Evolutionary conservation across 2,888 invertebrate genomes (phyloP), one percentile per base, ranked within the genome.

Genomic region (Idaea biselata): DNA sequence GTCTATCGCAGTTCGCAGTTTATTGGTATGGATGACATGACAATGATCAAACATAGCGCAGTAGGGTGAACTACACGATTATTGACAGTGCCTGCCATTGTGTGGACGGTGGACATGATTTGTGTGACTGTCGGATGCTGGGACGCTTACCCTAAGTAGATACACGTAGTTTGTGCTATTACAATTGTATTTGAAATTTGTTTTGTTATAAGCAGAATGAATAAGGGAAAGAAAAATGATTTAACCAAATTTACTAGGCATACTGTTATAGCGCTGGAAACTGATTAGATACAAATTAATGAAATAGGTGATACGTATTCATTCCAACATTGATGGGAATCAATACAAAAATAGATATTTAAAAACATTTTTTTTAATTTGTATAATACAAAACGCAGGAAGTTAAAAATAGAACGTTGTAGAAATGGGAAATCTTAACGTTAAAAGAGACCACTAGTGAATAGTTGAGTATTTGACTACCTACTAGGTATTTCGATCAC

Each of bases 71-170:
- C 63, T 66, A 63, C 68, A 66, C 63, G 63, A 65, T 63, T 65
- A 63, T 63, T 66, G 69, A 67, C 69, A 65, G 64, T 63, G 44
- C 6, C 64, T 32, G 60, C 66, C 55, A 68, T 66, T 68, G 70
- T 68, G 63, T 58, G 62, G 63, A 63, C 64, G 60, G 63, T 61
- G 66, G 69, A 69, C 70, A 69, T 72, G 70, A 70, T 69, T 69
- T 71, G 67, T 69, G 70, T 17, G 69, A 68, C 62, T 64, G 63
- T 62, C 55, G 62, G 31, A 55, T 65, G 62, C 59, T 61, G 64
- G 58, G 60, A 58, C 58, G 58, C 8, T 56, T 61, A 59, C 64
- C 53, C 17, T 59, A 33, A 33, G 33, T 33, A 6, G 32, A 32
- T 32, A 44, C 14, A 14, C 11, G 11, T 44, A 25, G 25, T 7